Base-by-base conservation (phyloP, 1,140 invertebrate genomes). In the Drosophila novamexicana region DNA sequence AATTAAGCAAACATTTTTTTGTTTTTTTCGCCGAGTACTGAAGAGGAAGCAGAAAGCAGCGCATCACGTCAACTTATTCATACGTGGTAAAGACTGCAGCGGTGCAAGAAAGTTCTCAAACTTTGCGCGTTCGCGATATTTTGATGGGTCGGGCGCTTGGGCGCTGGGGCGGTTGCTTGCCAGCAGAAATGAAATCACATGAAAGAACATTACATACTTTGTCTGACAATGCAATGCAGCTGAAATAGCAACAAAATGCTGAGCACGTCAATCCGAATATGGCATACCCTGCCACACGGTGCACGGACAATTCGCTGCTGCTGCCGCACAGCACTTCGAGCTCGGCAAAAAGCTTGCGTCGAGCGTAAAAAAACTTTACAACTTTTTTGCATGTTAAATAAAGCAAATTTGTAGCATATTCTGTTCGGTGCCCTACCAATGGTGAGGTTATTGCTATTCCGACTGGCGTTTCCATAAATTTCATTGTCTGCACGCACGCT, bases 361-460 rank as follows among this genome's bases (percentile, higher is more conserved):
- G 18, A 36, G 22, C 65, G 62, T 66, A 56, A 59, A 75, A 86
- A 75, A 86, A 84, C 63, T 89, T 83, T 78, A 77, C 73, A 89
- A 84, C 85, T 89, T 89, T 88, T 89, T 61, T 74, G 77, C 73
- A 89, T 89, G 77, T 77, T 75, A 79, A 88, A 89, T 89, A 88
- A 89, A 88, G 77, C 77, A 88, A 84, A 89, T 88, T 88, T 84
- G 84, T 84, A 78, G 84, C 80, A 84, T 84, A 90, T 89, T 88
- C 81, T 72, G 76, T 49, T 63, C 61, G 73, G 71, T 77, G 62
- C 75, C 66, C 70, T 59, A 61, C 65, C 53, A 61, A 58, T 78
- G 58, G 54, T 72, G 47, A 65, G 54, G 53, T 63, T 64, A 57
- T 62, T 59, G 53, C 50, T 49, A 72, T 65, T 45, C 61, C 67